Base-by-base conservation (phyloP, 2,888 invertebrate species). In the Yponomeuta cagnagella region DNA sequence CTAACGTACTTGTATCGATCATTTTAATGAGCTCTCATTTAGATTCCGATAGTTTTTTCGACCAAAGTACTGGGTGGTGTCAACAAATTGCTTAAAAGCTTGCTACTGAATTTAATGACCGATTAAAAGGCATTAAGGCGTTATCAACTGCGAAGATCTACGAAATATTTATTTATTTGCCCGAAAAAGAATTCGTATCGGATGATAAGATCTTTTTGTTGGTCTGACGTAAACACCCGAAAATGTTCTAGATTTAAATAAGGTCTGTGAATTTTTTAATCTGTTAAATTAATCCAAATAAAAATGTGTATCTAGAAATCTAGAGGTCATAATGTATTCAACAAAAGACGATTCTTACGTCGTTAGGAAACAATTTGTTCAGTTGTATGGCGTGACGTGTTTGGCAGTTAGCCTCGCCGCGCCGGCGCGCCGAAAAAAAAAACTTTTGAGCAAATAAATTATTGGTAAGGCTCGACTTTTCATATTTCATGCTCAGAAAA, bases 61-160 rank as follows among this genome's bases (percentile, higher is more conserved):
- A 15, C 15, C 12, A 8, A 23, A 52, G 2, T 58, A 58, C 31
- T 33, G 10, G 30, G 33, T 8, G 65, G 31, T 33, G 65, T 68
- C 68, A 68, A 68, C 68, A 68, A 68, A 68, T 68, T 68, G 43
- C 15, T 65, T 31, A 6, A n/a, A 23, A 15, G 23, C 3, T 43
- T 37, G 68, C 68, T 68, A 48, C 68, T 43, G 68, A 48, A 68
- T 68, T 68, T 68, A 48, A 68, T 48, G 68, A 68, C 23, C 68
- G 48, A 68, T 43, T 33, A 30, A 65, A 65, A 65, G 33, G 30
- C 30, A 23, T 30, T 65, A 65, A 65, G 33, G 30, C 30, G 33
- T 30, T 65, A 65, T 65, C 65, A 23, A 2, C 12, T 30, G 31
- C 65, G 10, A 33, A 31, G 30, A 65, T 65, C 65, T 33, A 30